A percentile compares a stretch with the other conserved stretches of the same genome.
Evolutionary conservation across 2,113 vertebrate genomes (phyloP).

Genomic region (Bujurquina vittata): DNA sequence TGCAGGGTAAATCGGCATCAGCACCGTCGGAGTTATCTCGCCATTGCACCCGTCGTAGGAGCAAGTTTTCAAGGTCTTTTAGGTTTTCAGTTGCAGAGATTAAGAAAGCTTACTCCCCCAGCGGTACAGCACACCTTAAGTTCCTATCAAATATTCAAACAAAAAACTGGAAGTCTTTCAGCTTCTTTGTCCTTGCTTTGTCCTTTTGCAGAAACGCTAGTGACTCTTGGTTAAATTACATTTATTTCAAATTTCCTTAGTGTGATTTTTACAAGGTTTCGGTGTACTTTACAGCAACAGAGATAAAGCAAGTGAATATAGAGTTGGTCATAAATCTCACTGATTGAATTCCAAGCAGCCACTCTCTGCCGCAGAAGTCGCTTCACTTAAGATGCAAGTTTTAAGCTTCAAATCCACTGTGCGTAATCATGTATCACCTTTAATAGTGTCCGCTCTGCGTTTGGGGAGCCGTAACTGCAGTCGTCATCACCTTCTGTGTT

Average conservation of each 20-base stretch:
- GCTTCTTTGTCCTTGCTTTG: slow-evolving; percentile 10
- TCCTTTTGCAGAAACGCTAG: slow-evolving; percentile 11
- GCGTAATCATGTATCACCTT: slow-evolving; percentile 29
- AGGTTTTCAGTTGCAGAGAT: slow-evolving; percentile 30
- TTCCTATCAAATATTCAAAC: neutral
- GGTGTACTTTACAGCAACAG: slow-evolving; percentile 29
- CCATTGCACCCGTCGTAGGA: slow-evolving; percentile 44
- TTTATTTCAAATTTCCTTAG: slow-evolving; percentile 28
- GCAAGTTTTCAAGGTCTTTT: slow-evolving; percentile 51
- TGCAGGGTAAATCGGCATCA: slow-evolving; percentile 57
- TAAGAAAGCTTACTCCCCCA: neutral
- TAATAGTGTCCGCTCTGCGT: slow-evolving; percentile 15
- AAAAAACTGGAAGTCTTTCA: neutral
- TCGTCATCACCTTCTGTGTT: slow-evolving; percentile 22
- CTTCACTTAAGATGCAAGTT: slow-evolving; percentile 34
- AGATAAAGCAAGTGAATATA: slow-evolving; percentile 45
- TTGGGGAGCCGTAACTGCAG: neutral
- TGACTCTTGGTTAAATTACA: neutral
- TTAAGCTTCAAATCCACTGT: slow-evolving; percentile 34
- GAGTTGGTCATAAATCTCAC: slow-evolving; percentile 47
- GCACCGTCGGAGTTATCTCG: slow-evolving; percentile 60
- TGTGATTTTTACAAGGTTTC: slow-evolving; percentile 38
- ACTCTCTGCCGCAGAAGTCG: neutral
- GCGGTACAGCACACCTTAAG: slow-evolving; percentile 6
- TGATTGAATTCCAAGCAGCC: slow-evolving; percentile 50